These are phyloP conservation scores for Agonopterix arenella DNA, from an alignment of 2,888 invertebrate genomes.

Conservation along the genomic window DNA sequence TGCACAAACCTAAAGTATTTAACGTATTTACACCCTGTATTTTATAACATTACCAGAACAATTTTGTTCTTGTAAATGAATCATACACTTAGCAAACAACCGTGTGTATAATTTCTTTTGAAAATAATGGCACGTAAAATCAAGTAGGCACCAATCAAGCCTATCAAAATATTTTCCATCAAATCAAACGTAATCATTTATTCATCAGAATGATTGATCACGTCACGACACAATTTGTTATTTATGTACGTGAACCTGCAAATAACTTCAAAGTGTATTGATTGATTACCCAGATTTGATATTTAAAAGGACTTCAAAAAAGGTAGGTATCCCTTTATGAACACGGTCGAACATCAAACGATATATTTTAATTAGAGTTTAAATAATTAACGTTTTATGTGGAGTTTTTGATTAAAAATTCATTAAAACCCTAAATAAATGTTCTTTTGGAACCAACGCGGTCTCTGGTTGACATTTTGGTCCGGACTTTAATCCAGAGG, in stretches of 20 bases:
- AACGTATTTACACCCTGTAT: too few species aligned
- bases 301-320: not conserved
- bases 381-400: not conserved
- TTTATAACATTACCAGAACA: too few species aligned
- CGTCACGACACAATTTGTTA: slow-evolving; percentile 30
- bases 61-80: too few species aligned
- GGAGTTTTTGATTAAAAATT: too few species aligned
- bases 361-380: not conserved
- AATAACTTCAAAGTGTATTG: slow-evolving; percentile 37
- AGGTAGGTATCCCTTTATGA: not conserved
- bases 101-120: too few species aligned
- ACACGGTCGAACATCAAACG: not conserved
- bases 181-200: slow-evolving; percentile 36
- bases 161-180: slow-evolving; percentile 16
- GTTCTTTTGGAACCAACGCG: too few species aligned
- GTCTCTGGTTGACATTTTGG: too few species aligned
- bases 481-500: too few species aligned
- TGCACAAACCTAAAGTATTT: too few species aligned
- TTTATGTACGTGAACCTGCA: slow-evolving; percentile 21
- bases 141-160: slow-evolving; percentile 1
- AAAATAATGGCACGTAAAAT: not conserved
- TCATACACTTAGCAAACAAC: too few species aligned
- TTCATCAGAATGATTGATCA: slow-evolving; percentile 41
- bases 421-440: too few species aligned
- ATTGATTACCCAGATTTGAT: slow-evolving; percentile 23